Percentiles rank a stretch among this genome's conserved stretches.
phyloP scores from a whole-genome alignment of 1,140 invertebrate genomes.

The Psilanteris sp. region DNA sequence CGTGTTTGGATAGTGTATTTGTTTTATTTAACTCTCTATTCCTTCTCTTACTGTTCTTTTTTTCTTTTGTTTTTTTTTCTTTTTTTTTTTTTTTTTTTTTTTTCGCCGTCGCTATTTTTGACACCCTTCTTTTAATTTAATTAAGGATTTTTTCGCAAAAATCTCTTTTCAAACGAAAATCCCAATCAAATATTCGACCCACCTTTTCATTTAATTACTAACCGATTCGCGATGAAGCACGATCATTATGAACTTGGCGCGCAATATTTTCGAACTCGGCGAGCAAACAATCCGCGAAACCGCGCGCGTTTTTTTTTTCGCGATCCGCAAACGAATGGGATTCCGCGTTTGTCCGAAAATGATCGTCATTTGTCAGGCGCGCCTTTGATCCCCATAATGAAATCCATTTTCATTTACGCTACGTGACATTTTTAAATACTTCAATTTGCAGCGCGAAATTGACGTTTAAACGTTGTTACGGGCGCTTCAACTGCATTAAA shows the following conservation, averaged over 20 bases:
- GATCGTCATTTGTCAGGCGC: background rate
- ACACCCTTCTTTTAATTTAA: conserved; percentile 19
- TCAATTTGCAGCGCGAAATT: background rate
- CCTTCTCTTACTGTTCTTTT: no score
- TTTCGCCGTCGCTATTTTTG: no score
- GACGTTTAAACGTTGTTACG: conserved; percentile 15
- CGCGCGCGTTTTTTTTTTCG: background rate
- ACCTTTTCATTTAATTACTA: conserved; percentile 11
- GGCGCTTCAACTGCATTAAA: conserved; percentile 23
- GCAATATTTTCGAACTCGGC: background rate
- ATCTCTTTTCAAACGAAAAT: no score
- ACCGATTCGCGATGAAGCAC: background rate
- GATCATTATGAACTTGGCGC: conserved; percentile 2
- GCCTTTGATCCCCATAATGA: conserved; percentile 13
- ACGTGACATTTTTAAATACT: conserved; percentile 14
- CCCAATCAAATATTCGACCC: no score
- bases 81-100: no score
- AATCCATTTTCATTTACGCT: conserved; percentile 13
- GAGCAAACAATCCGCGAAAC: conserved; percentile 16
- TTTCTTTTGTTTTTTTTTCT: no score
- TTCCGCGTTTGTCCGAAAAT: no score
- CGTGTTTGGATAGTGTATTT: no score
- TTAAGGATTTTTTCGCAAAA: no score
- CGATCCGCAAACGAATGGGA: no score
- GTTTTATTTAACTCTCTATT: no score